Base-by-base conservation (phyloP, 2,797 vertebrate genomes). In the Hydrophis major region DNA sequence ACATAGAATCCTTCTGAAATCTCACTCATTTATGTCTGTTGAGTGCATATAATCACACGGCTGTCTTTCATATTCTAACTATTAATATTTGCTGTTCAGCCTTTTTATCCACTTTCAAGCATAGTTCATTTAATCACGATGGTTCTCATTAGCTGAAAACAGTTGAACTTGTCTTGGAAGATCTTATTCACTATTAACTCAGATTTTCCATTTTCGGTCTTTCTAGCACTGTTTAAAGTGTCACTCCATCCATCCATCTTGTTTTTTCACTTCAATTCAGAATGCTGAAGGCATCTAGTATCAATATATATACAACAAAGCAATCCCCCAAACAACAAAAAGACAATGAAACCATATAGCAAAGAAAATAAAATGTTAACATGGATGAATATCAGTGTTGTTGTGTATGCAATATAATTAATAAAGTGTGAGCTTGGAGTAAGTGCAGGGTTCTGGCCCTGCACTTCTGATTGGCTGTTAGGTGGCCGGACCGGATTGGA, bases 51-150 rank as follows among this genome's bases (percentile, higher is more conserved):
- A 50, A 74, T 56, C 63, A 12, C 63, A 6, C 0, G 27, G n/a
- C 32, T 57, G 3, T 16, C n/a, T 16, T 5, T 63, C 7, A 18
- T n/a, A 50, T 50, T 47, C 63, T n/a, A 11, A 18, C 20, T 11
- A 7, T 50, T 57, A 61, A 86, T 42, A 86, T 91, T 91, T 86
- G 74, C 59, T 42, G 16, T 86, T 61, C 56, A n/a, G 20, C 42
- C 59, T 91, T 91, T 86, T 63, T n/a, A 91, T 91, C 86, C 28
- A 53, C 78, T 91, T 91, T 53, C 57, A 91, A 53, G 57, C 37
- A 61, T 86, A 25, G 59, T 91, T 18, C 78, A 53, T 87, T 91
- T 86, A 86, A 86, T 20, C 59, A 60, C 8, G 37, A 61, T 91
- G 50, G 8, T 63, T 91, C 20, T 53, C 78, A 60, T 50, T 28